phyloP scores from a whole-genome alignment of 2,113 vertebrate genomes.

The Zingel zingel region DNA sequence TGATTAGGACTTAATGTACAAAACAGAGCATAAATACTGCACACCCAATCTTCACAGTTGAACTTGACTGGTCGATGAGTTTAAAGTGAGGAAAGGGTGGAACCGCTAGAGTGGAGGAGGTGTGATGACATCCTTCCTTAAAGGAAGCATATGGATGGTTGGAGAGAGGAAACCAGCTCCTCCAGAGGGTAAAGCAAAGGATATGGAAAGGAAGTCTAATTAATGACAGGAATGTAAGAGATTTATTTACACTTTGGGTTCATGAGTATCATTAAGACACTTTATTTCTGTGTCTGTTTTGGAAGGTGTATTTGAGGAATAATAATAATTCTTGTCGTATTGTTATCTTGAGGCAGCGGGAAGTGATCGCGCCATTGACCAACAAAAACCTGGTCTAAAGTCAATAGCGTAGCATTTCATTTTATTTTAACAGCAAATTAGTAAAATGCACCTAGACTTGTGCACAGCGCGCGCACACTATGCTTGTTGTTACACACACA shows the following conservation, averaged over 20 bases:
- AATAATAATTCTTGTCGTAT: too few species aligned
- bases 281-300: conserved; percentile 5
- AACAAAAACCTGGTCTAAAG: too few species aligned
- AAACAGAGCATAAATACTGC: conserved; percentile 14
- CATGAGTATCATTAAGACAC: conserved; percentile 19
- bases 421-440: too few species aligned
- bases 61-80: conserved; percentile 39
- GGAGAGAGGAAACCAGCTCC: conserved; percentile 65
- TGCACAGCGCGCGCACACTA: too few species aligned
- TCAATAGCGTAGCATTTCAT: too few species aligned
- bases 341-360: too few species aligned
- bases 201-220: conserved; percentile 66
- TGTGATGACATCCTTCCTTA: conserved; percentile 78
- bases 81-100: conserved; percentile 75
- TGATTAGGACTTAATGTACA: conserved; percentile 35
- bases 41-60: conserved; percentile 61
- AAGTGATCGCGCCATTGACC: too few species aligned
- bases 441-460: too few species aligned
- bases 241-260: conserved; percentile 30
- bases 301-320: background rate
- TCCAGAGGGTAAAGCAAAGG: conserved; percentile 60
- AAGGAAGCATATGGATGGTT: conserved; percentile 79
- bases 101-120: conserved; percentile 61
- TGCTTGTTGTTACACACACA: too few species aligned
- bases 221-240: conserved; percentile 62